phyloP scores from a whole-genome alignment of 2,113 vertebrate species.

The Cavia porcellus region DNA sequence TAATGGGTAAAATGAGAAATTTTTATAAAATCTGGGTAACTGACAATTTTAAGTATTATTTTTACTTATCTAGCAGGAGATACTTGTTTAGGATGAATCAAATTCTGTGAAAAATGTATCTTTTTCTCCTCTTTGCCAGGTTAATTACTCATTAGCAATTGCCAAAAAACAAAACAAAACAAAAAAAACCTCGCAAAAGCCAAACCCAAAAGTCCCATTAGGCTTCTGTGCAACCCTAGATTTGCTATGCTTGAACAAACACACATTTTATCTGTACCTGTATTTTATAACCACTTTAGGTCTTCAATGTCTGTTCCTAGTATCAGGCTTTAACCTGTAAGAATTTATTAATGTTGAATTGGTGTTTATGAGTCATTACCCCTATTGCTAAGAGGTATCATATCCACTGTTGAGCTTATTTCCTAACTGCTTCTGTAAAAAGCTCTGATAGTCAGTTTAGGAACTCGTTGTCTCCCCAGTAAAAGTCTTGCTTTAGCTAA shows the following conservation, averaged over 20 bases:
- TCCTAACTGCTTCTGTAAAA: slow-evolving; percentile 37
- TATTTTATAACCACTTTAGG: slow-evolving; percentile 25
- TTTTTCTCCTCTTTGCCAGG: neutral
- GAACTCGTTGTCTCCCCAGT: neutral
- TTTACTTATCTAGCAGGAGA: neutral
- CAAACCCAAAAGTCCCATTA: neutral
- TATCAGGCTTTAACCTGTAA: slow-evolving; percentile 33
- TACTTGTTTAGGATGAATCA: slow-evolving; percentile 25
- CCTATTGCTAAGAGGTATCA: neutral
- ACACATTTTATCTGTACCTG: neutral
- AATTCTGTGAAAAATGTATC: neutral
- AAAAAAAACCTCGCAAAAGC: too few relatives aligned
- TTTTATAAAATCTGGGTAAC: neutral
- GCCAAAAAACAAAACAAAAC: neutral
- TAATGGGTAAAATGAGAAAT: slow-evolving; percentile 1
- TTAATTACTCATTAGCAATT: slow-evolving; percentile 3
- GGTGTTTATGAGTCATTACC: slow-evolving; percentile 28
- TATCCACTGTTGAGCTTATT: slow-evolving; percentile 42
- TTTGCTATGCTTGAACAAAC: neutral
- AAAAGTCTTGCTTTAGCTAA: slow-evolving; percentile 52
- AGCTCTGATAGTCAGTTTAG: slow-evolving; percentile 1
- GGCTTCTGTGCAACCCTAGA: neutral
- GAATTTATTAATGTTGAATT: neutral
- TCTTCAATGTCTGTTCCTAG: slow-evolving; percentile 49
- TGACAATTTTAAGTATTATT: neutral